Conservation (phyloP, 2,888 invertebrate species). For the Branchipolynoe longqiensis region DNA sequence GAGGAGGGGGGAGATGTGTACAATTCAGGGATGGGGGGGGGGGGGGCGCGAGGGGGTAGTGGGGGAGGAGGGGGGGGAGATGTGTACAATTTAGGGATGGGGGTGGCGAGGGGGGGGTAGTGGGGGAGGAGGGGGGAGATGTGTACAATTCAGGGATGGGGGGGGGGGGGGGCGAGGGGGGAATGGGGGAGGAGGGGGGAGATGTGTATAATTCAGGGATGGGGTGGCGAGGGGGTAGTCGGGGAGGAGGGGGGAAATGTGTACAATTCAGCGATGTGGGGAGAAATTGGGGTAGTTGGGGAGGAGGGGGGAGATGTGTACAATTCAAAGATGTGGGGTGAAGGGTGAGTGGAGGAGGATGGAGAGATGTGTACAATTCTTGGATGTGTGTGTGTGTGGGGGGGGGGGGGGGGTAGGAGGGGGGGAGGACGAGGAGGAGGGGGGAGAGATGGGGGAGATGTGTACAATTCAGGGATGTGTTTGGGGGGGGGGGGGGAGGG, state of each 20-base stretch:
- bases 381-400: neutral
- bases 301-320: neutral
- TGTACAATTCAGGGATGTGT: neutral
- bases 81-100: no score
- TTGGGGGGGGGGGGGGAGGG: neutral
- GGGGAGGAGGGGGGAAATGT: neutral
- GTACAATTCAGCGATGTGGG: neutral
- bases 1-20: neutral
- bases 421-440: neutral
- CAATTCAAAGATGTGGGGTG: neutral
- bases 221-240: neutral
- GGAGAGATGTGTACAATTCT: neutral
- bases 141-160: neutral
- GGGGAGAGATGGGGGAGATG: neutral
- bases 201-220: neutral
- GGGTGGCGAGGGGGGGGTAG: no score
- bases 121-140: neutral
- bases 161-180: neutral
- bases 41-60: neutral
- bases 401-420: neutral
- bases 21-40: neutral
- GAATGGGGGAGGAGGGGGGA: neutral
- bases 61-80: neutral
- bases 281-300: neutral
- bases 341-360: neutral